Conservation (phyloP, 2,888 invertebrate genomes). For the Calliopum simillimum region DNA sequence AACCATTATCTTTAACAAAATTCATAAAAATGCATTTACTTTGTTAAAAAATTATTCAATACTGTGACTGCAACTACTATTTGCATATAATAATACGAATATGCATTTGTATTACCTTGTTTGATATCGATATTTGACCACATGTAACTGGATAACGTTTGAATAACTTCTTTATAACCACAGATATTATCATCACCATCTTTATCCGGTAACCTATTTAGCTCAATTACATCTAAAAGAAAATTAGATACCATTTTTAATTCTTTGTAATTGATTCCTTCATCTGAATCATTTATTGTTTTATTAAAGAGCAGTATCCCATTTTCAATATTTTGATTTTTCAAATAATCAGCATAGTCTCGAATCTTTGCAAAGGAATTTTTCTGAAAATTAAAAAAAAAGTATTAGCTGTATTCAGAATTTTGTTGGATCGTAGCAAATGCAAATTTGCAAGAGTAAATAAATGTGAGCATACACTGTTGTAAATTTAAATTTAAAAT, state of each 20-base stretch:
- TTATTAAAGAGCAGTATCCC: constrained; percentile 22
- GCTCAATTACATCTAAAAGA: constrained; percentile 13
- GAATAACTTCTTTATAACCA: constrained; percentile 27
- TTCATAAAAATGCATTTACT: too few relatives aligned
- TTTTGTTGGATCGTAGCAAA: too few relatives aligned
- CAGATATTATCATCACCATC: neutral
- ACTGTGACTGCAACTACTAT: too few relatives aligned
- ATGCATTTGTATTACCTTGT: neutral
- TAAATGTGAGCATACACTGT: too few relatives aligned
- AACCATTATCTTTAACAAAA: too few relatives aligned
- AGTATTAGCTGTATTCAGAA: neutral
- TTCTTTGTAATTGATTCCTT: neutral
- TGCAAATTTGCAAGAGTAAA: too few relatives aligned
- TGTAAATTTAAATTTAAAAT: too few relatives aligned
- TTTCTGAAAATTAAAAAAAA: constrained; percentile 16
- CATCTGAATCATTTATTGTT: neutral
- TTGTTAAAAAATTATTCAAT: too few relatives aligned
- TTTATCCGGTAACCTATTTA: neutral
- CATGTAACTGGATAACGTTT: constrained; percentile 13
- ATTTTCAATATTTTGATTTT: constrained; percentile 14
- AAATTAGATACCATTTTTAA: neutral
- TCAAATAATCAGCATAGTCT: constrained; percentile 10
- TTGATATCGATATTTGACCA: constrained; percentile 24
- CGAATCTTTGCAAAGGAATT: neutral
- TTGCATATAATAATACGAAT: neutral